Percentiles rank a stretch among this genome's conserved stretches.
Conservation (phyloP, 2,888 invertebrate genomes). For the Trissoscelio sp. region DNA sequence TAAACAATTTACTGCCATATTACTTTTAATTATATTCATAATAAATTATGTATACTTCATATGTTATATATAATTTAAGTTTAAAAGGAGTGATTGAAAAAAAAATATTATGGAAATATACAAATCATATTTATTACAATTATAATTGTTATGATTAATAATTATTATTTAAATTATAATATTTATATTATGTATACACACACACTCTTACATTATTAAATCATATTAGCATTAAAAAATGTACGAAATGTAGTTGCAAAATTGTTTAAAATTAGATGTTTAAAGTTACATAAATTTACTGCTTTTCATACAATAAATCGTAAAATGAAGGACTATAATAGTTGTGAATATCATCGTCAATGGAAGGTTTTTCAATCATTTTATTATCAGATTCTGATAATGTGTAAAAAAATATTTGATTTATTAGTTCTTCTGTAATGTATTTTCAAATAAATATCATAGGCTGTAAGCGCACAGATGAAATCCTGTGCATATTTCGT, state of each 20-base stretch:
- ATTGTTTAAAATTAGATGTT: conserved; percentile 14
- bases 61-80: conserved; percentile 42
- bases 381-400: no score
- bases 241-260: conserved; percentile 5
- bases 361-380: no score
- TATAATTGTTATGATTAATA: conserved; percentile 48
- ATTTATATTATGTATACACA: conserved; percentile 27
- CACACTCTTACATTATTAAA: conserved; percentile 17
- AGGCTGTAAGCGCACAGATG: no score
- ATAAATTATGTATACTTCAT: conserved; percentile 22
- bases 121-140: conserved; percentile 47
- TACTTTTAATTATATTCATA: conserved; percentile 44
- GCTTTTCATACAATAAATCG: not conserved
- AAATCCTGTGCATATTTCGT: no score
- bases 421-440: no score
- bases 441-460: no score
- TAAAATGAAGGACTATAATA: no score
- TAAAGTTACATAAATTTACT: not conserved
- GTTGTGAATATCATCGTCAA: not conserved
- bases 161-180: conserved; percentile 51
- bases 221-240: conserved; percentile 2
- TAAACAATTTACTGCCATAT: conserved; percentile 53
- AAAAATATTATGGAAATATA: conserved; percentile 32
- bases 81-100: conserved; percentile 36
- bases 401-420: no score